These are phyloP conservation scores for Perccottus glenii DNA, from an alignment of 2,113 vertebrate species.

Conservation along the genomic window DNA sequence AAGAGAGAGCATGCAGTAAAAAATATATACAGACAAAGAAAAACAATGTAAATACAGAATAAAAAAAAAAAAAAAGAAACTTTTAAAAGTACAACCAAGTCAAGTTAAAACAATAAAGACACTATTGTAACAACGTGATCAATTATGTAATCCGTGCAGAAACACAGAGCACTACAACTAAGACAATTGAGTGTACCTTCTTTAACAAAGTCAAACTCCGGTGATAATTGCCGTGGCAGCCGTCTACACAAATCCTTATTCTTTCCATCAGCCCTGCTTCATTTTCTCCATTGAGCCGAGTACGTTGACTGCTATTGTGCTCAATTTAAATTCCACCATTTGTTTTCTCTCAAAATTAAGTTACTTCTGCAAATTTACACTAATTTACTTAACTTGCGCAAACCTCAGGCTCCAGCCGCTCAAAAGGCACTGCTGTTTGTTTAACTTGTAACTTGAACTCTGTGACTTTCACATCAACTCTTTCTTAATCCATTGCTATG, in stretches of 20 bases:
- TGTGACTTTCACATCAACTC: conserved; percentile 53
- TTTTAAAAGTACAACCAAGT: too few relatives aligned
- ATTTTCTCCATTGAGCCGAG: conserved; percentile 63
- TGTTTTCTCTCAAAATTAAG: conserved; percentile 81
- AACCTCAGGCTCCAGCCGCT: conserved; percentile 65
- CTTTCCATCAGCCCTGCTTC: conserved; percentile 70
- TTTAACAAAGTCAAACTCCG: conserved; percentile 37
- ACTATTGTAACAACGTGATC: too few relatives aligned
- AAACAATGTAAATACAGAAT: too few relatives aligned
- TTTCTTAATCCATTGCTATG: conserved; percentile 28
- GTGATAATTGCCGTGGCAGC: conserved; percentile 55
- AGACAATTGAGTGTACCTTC: conserved; percentile 11
- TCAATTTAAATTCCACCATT: conserved; percentile 79
- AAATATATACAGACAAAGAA: too few relatives aligned
- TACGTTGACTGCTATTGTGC: conserved; percentile 63
- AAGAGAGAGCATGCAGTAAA: too few relatives aligned
- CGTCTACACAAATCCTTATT: conserved; percentile 70
- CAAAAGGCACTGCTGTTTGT: conserved; percentile 71
- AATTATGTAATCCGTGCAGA: background rate
- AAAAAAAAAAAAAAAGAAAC: too few relatives aligned
- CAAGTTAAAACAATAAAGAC: too few relatives aligned
- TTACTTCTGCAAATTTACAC: conserved; percentile 82
- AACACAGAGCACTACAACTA: background rate
- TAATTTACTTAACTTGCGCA: conserved; percentile 78
- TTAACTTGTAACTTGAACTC: conserved; percentile 80